These are phyloP conservation scores for Mormyrops boulengeri DNA, from an alignment of 2,797 vertebrate genomes.

Conservation along the genomic window DNA sequence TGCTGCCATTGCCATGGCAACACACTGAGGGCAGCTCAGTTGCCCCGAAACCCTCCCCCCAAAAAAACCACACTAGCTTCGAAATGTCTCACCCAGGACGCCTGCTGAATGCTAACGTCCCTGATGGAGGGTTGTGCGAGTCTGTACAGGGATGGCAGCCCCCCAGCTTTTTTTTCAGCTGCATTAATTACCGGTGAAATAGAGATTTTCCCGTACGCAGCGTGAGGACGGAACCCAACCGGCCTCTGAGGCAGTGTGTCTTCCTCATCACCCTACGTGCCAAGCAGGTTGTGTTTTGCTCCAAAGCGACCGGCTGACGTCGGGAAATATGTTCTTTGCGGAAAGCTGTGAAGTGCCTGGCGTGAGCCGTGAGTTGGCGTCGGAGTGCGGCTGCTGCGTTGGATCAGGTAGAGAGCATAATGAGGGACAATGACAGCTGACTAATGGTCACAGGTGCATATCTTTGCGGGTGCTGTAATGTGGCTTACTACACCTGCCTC, in stretches of 20 bases:
- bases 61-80: slow-evolving; percentile 36
- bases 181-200: not conserved
- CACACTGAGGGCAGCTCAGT: slow-evolving; percentile 43
- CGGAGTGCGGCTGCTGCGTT: not conserved
- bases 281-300: slow-evolving; percentile 14
- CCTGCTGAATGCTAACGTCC: slow-evolving; percentile 23
- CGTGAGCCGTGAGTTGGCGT: not conserved
- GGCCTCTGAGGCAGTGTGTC: not conserved
- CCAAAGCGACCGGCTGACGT: not conserved
- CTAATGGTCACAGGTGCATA: not conserved
- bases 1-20: slow-evolving; percentile 59
- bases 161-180: not conserved
- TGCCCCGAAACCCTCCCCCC: slow-evolving; percentile 39
- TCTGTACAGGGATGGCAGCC: not conserved
- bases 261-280: not conserved
- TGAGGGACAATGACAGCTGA: slow-evolving; percentile 2
- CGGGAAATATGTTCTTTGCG: slow-evolving; percentile 16
- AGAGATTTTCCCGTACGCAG: not conserved
- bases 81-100: slow-evolving; percentile 27
- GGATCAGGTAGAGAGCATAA: not conserved
- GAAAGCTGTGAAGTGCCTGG: slow-evolving; percentile 19
- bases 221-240: not conserved
- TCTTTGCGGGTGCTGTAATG: slow-evolving; percentile 22
- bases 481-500: slow-evolving; percentile 3
- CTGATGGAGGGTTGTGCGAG: slow-evolving; percentile 19